Evolutionary conservation across 2,797 vertebrate species (phyloP).

Genomic region (Gorsachius magnificus): DNA sequence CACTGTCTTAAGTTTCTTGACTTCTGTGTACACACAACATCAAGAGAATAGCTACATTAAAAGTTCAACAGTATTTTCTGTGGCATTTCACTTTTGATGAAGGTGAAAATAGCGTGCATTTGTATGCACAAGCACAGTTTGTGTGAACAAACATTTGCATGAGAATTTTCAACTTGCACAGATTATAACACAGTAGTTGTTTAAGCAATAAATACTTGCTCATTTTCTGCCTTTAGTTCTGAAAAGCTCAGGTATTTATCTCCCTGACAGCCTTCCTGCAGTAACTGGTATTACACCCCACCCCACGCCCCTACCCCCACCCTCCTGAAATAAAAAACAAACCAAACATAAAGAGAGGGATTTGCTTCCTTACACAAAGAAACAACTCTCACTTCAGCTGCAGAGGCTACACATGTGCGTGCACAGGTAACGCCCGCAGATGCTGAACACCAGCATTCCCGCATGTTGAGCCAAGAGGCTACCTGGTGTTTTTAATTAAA

Average conservation of each 20-base stretch:
- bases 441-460: neutral
- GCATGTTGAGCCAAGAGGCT: conserved; percentile 1
- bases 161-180: neutral
- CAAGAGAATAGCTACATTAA: neutral
- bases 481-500: conserved; percentile 73
- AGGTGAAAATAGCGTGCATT: neutral
- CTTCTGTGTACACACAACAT: neutral
- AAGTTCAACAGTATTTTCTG: neutral
- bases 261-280: neutral
- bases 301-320: too few relatives aligned
- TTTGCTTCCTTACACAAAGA: neutral
- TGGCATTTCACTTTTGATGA: neutral
- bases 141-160: accelerated
- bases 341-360: accelerated
- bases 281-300: neutral
- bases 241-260: neutral
- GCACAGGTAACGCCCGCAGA: neutral
- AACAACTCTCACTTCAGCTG: neutral
- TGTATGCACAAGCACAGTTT: neutral
- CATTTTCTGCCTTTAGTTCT: neutral
- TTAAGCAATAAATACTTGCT: neutral
- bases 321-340: too few relatives aligned
- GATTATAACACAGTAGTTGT: accelerated
- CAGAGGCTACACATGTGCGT: accelerated
- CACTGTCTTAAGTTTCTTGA: accelerated